Evolutionary conservation across 2,888 invertebrate species (phyloP).

Genomic region (Diogma glabrata): DNA sequence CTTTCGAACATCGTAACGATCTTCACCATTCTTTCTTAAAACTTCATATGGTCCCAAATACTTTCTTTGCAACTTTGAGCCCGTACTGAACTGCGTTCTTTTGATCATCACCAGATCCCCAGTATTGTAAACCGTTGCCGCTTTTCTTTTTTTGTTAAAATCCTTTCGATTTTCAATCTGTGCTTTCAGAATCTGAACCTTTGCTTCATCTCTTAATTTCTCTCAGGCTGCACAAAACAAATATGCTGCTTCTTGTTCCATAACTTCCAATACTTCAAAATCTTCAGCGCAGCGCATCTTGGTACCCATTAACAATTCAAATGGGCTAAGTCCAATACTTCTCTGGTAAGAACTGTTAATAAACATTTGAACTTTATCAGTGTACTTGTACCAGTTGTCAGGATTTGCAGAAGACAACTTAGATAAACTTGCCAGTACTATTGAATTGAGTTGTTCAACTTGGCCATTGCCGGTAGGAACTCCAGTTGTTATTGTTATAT

Average conservation of each 20-base stretch:
- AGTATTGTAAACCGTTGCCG: not conserved
- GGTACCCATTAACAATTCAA: constrained; percentile 12
- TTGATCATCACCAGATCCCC: not conserved
- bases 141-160: constrained; percentile 11
- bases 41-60: constrained; percentile 8
- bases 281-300: constrained; percentile 6
- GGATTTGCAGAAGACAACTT: constrained; percentile 26
- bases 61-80: not conserved
- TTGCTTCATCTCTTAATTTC: too few relatives aligned
- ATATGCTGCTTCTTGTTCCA: too few relatives aligned
- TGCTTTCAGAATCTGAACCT: too few relatives aligned
- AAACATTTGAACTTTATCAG: constrained; percentile 20
- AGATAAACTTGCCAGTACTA: constrained; percentile 25
- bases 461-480: constrained; percentile 30
- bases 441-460: constrained; percentile 27
- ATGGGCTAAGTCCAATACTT: constrained; percentile 11
- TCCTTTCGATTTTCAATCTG: too few relatives aligned
- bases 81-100: constrained; percentile 4
- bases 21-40: not conserved
- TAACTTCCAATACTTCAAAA: too few relatives aligned
- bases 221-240: too few relatives aligned
- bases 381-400: constrained; percentile 23
- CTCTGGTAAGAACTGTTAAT: constrained; percentile 19
- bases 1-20: constrained; percentile 5
- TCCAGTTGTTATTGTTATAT: constrained; percentile 21